These are phyloP conservation scores for Malurus splendens DNA, from an alignment of 2,797 vertebrate species.

Conservation along the genomic window DNA sequence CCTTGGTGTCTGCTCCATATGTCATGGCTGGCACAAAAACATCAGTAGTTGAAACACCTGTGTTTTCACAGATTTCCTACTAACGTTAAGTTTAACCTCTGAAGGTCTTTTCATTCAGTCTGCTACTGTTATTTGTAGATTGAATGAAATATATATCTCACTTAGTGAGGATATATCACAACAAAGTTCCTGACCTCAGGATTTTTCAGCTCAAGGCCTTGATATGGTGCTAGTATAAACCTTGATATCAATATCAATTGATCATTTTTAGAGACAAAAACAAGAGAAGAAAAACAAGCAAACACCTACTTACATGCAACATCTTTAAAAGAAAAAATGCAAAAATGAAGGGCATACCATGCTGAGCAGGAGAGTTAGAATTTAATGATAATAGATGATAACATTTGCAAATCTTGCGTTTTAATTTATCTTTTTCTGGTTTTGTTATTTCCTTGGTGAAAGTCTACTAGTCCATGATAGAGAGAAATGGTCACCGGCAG, in stretches of 20 bases:
- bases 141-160: neutral
- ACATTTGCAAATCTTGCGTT: neutral
- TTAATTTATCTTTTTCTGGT: neutral
- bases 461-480: neutral
- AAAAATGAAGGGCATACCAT: neutral
- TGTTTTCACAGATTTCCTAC: constrained; percentile 37
- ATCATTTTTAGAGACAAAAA: neutral
- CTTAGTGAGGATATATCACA: neutral
- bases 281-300: neutral
- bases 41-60: constrained; percentile 52
- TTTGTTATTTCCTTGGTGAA: neutral
- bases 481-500: neutral
- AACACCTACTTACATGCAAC: neutral
- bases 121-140: neutral
- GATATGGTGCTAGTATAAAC: neutral
- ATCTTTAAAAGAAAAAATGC: neutral
- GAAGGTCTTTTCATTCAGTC: constrained; percentile 7
- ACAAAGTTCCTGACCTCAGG: neutral
- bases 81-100: constrained; percentile 15
- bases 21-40: constrained; percentile 45
- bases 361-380: neutral
- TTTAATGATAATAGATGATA: neutral
- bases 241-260: neutral
- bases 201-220: constrained; percentile 3
- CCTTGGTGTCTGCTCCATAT: constrained; percentile 43